Conservation (phyloP, 1,140 invertebrate genomes). For the Drosophila bipectinata region DNA sequence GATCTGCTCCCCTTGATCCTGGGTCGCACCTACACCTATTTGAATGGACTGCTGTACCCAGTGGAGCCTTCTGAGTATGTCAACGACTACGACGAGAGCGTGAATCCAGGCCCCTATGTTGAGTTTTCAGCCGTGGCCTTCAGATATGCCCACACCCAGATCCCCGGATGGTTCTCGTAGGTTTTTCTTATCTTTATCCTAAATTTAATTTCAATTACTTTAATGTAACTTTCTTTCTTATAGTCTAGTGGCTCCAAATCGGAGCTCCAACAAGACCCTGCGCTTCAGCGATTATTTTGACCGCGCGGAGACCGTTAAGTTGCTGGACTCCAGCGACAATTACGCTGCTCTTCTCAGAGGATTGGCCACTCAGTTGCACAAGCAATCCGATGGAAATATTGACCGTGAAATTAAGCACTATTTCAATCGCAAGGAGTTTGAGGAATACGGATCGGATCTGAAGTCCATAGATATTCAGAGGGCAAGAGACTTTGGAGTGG, state of each 20-base stretch:
- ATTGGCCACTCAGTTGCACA: constrained; percentile 88
- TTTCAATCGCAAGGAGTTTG: constrained; percentile 87
- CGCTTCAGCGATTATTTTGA: constrained; percentile 91
- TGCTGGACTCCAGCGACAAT: constrained; percentile 86
- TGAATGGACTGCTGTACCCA: constrained; percentile 87
- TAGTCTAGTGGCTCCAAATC: constrained; percentile 88
- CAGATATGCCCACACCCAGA: constrained; percentile 92
- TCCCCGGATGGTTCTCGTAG: constrained; percentile 91
- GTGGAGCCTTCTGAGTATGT: constrained; percentile 87
- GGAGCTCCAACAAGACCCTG: constrained; percentile 85
- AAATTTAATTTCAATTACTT: neutral
- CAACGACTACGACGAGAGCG: constrained; percentile 93
- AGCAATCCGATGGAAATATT: constrained; percentile 88
- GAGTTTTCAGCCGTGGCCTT: constrained; percentile 94
- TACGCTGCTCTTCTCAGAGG: constrained; percentile 90
- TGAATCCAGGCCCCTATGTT: constrained; percentile 91
- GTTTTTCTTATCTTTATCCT: constrained; percentile 39
- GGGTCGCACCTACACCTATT: constrained; percentile 87
- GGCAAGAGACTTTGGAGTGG: constrained; percentile 94
- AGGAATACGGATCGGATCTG: constrained; percentile 87
- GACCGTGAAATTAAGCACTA: constrained; percentile 91
- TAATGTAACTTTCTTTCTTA: constrained; percentile 29
- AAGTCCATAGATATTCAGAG: constrained; percentile 93
- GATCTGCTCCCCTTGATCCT: constrained; percentile 94
- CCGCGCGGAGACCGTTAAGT: constrained; percentile 83